Evolutionary conservation across 2,113 vertebrate genomes (phyloP), one percentile per base, ranked within the genome.

Genomic region (Sturnira hondurensis): DNA sequence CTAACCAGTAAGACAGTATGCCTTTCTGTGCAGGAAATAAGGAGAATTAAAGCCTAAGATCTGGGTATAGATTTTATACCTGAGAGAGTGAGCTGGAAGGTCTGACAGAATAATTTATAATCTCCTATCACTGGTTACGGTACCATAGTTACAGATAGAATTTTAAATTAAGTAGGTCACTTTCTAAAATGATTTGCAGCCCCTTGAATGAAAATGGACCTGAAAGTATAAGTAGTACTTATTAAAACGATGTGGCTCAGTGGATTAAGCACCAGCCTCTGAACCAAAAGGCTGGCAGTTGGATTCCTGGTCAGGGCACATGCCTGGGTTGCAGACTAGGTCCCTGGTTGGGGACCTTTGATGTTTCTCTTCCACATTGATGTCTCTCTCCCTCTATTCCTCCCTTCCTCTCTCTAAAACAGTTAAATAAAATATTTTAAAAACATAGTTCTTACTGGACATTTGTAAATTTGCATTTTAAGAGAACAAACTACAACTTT

Each of bases 121-220:
- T 76, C 31, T 90, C n/a, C 50, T 95, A 31, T 78, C 15, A 2
- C 70, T 88, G 63, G 71, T 52, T 89, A 71, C 70, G 45, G 28
- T 89, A 68, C 50, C 33, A 86, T 58, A 41, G 54, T 91, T 92
- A 95, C 38, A 80, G 74, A 80, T n/a, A 82, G 93, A 70, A 77
- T 83, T 95, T 95, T 96, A 90, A 45, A 94, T 93, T 95, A 92
- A 96, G n/a, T 52, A 90, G 68, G 43, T 90, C 80, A 90, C 43
- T 83, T 56, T 95, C 84, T 92, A 83, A 56, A 58, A 43, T 84
- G 26, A 67, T 33, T 41, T 81, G 5, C 4, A 87, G 43, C 8
- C 24, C 52, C 68, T 96, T 89, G 67, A 52, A 50, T 81, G 36
- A 78, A 67, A 91, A 96, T 31, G 68, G 24, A 95, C 43, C 56